Base-by-base conservation (phyloP, 1,140 invertebrate species). In the Temnothorax longispinosus region DNA sequence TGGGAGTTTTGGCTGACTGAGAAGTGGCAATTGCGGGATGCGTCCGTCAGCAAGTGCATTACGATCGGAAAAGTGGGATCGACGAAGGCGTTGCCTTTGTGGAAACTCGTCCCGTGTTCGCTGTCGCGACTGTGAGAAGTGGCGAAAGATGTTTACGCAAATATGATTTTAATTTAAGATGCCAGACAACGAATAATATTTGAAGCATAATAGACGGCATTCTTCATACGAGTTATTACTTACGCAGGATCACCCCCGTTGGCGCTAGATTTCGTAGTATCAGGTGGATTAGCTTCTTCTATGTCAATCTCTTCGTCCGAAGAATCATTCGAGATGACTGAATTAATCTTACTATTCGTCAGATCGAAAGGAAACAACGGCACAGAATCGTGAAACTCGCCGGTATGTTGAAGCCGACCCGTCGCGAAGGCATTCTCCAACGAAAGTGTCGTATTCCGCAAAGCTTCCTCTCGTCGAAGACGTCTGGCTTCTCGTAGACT, bases 351-450 rank as follows among this genome's bases (percentile, higher is more conserved):
- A 58, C 0, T 11, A 13, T 41, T 67, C 2, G 54, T 11, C 0
- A 60, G 2, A 18, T 90, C 71, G 38, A 92, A 88, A 41, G 93
- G 35, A 0, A 94, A 93, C 47, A 95, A 80, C 3, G 94, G 91
- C 7, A 95, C 78, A 65, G 93, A 92, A 76, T 95, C 95, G 62
- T 95, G 94, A 84, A 94, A 95, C 88, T 95, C 95, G 35, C 95
- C 93, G 2, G 94, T 94, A 11, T 95, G 94, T 64, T 93, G 93
- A 6, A 93, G 67, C 11, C 76, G 60, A 41, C 84, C 85, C 13
- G 89, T 86, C 6, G 78, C 81, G 47, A 92, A 93, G 8, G 91
- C 86, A 27, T 90, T 92, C 41, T 92, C 92, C 41, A 89, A 27
- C 0, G 88, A 92, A 4, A 91, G 72, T 0, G 90, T 92, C 13